Conservation (phyloP, 2,888 invertebrate species). For the Temnothorax unifasciatus region DNA sequence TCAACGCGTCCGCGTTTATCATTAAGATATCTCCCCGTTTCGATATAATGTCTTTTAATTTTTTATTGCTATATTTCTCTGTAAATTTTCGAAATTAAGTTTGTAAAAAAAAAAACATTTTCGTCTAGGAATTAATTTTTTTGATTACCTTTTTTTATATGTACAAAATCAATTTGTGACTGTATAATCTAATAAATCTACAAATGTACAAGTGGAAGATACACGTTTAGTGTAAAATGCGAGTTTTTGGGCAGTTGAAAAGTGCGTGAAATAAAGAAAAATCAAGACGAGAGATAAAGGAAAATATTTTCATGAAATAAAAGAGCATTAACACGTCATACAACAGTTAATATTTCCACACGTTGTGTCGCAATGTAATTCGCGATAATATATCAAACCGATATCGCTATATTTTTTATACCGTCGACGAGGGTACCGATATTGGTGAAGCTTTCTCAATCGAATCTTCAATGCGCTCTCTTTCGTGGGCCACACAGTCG, state of each 20-base stretch:
- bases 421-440: neutral
- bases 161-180: neutral
- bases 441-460: neutral
- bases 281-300: neutral
- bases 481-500: neutral
- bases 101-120: conserved; percentile 12
- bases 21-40: neutral
- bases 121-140: neutral
- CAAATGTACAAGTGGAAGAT: neutral
- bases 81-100: neutral
- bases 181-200: neutral
- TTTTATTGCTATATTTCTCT: neutral
- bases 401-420: neutral
- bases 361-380: conserved; percentile 4
- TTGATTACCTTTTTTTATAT: neutral
- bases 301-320: conserved; percentile 8
- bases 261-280: neutral
- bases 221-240: neutral
- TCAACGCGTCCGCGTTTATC: neutral
- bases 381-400: neutral
- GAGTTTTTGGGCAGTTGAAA: neutral
- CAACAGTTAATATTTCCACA: neutral
- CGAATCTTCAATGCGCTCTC: neutral
- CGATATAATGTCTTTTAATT: neutral
- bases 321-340: neutral